Base-by-base conservation (phyloP, 2,797 vertebrate genomes). In the Acanthis flammea region DNA sequence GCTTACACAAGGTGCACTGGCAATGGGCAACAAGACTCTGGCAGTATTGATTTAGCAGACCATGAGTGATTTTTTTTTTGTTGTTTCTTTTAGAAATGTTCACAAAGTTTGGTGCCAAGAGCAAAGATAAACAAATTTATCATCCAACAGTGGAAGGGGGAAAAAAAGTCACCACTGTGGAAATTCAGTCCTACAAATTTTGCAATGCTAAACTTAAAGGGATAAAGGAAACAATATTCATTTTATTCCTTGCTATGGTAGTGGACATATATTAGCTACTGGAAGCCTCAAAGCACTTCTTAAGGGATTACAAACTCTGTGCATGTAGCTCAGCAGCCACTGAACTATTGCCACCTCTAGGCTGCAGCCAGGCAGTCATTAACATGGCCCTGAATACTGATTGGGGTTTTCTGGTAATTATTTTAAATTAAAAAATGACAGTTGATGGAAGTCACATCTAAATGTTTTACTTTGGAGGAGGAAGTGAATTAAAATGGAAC, bases 1-100 rank as follows among this genome's bases (percentile, higher is more conserved):
- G 55, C 68, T 92, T 90, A 96, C 67, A 95, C 92, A 86, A 90
- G 73, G 76, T 84, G 58, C 54, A 22, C 30, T 78, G 84, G 75
- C 81, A 93, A 10, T 6, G 50, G 63, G 82, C 62, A 92, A 2
- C 0, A 6, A 88, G 79, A 33, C 10, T 0, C 66, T 61, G 62
- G 33, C 54, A 84, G 72, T 37, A 90, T 81, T 91, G 95, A 88
- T 81, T 92, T 86, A 94, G 66, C 70, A 95, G 70, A 84, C 92
- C 76, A 35, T 80, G 82, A 84, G 48, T 45, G 86, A 66, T 21
- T 72, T 89, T 74, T 19, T 72, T 89, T 72, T 84, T 10, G 4
- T 83, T 94, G 94, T 95, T 92, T 88, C 89, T 95, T 93, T 94
- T 92, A 96, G 89, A 95, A 94, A 91, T 73, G 61, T 41, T 88